These are phyloP conservation scores for Otis tarda DNA, from an alignment of 2,113 vertebrate genomes.

Conservation along the genomic window DNA sequence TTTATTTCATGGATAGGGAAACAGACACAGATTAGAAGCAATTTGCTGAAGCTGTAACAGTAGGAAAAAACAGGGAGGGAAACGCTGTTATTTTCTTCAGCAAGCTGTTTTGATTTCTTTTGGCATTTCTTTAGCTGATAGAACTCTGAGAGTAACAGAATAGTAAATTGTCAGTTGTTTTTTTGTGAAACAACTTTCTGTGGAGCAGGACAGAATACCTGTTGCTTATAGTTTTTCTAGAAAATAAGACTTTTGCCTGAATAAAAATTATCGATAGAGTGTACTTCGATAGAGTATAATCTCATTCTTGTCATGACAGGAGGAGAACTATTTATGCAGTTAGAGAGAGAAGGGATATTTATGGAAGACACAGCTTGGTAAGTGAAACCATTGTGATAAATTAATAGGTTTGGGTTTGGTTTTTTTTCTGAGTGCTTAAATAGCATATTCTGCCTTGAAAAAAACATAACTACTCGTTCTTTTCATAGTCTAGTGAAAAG, in stretches of 20 bases:
- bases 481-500: background rate
- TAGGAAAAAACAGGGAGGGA: background rate
- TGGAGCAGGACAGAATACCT: background rate
- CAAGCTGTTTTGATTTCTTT: background rate
- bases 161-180: background rate
- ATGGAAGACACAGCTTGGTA: conserved; percentile 99
- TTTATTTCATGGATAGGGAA: background rate
- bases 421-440: background rate
- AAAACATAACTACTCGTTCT: background rate
- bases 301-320: conserved; percentile 75
- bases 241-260: background rate
- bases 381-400: conserved; percentile 65
- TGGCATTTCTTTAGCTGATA: background rate
- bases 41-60: background rate
- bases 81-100: background rate
- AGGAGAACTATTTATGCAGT: conserved; percentile 98
- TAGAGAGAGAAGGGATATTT: conserved; percentile 97
- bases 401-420: background rate
- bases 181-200: background rate
- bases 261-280: background rate
- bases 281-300: conserved; percentile 11
- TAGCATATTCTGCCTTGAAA: background rate
- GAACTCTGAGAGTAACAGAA: background rate
- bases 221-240: background rate
- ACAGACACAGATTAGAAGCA: background rate